Evolutionary conservation across 2,113 vertebrate species (phyloP), one percentile per base, ranked within the genome.

Genomic region (Rallus limicola): DNA sequence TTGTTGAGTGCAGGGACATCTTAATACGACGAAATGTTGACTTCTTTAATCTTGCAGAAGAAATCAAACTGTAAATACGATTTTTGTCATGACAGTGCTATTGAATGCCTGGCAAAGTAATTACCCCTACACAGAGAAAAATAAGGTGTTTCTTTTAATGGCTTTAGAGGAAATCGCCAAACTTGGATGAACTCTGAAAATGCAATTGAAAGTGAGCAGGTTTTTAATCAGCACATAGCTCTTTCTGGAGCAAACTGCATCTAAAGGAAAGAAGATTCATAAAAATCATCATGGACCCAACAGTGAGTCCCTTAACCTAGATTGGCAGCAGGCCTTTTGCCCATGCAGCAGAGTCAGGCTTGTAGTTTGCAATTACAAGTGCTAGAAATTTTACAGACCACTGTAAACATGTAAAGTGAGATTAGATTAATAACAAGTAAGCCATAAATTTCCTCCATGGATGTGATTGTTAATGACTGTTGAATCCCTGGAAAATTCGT

Each of bases 91-190:
- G 94, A 93, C 62, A 86, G 58, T 50, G 42, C 81, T 96, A 92
- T 65, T 95, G 87, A 95, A 95, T 68, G 50, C 33, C 52, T 92
- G 76, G 80, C 82, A 90, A 97, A 93, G 86, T 97, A 97, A 82
- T 95, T 95, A 94, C 48, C 87, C 81, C 58, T 90, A 70, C 81
- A 65, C 74, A 77, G 90, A 92, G 63, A 79, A 92, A 95, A 97
- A 92, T 75, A 96, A 94, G 48, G 69, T 72, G 50, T 81, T 96
- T 92, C 40, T 71, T 74, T 92, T 87, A 94, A 83, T 93, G 44
- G 6, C 56, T 96, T 79, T 28, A 67, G 63, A 81, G 50, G 29
- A 97, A 92, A 82, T 95, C n/a, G 81, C 59, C 63, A 50, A 93
- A 94, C 29, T 86, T 76, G 82, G 29, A 40, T 90, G 14, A 72